Percentiles rank a stretch among this genome's conserved stretches.
These are phyloP conservation scores for Umimayanthus kanabou DNA, from an alignment of 92 coral and sea anemone species.

Conservation along the genomic window DNA sequence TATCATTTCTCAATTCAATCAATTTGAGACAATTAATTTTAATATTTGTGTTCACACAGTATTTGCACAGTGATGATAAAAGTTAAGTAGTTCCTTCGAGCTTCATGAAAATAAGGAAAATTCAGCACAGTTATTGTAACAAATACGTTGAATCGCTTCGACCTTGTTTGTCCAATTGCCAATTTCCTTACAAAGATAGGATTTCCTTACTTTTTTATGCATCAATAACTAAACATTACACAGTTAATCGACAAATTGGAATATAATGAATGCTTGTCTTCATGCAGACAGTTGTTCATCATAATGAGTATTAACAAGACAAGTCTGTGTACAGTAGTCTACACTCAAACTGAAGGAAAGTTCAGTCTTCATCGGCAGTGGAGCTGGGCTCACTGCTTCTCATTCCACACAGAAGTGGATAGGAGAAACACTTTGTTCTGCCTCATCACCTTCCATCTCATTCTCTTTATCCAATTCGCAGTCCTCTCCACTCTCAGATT, in stretches of 20 bases:
- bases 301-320: slow-evolving; percentile 12
- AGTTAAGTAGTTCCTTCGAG: slow-evolving; percentile 30
- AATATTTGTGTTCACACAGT: slow-evolving; percentile 26
- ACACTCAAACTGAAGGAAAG: slow-evolving; percentile 44
- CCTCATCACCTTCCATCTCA: slow-evolving; percentile 47
- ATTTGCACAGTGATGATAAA: slow-evolving; percentile 19
- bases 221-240: slow-evolving; percentile 27
- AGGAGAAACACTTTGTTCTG: slow-evolving; percentile 48
- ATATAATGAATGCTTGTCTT: slow-evolving; percentile 18
- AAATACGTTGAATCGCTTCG: too few species aligned
- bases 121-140: too few species aligned
- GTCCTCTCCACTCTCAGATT: slow-evolving; percentile 52
- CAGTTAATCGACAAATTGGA: slow-evolving; percentile 14
- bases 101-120: slow-evolving; percentile 19
- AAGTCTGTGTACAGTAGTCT: slow-evolving; percentile 18
- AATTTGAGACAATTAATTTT: slow-evolving; percentile 14
- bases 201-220: slow-evolving; percentile 34
- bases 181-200: slow-evolving; percentile 25
- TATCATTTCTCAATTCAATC: slow-evolving; percentile 12
- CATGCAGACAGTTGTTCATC: slow-evolving; percentile 36
- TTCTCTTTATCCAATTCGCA: slow-evolving; percentile 40
- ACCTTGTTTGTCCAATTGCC: not conserved
- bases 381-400: slow-evolving; percentile 57
- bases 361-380: slow-evolving; percentile 29
- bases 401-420: slow-evolving; percentile 63